A percentile compares a stretch with the other conserved stretches of the same genome.
These are phyloP conservation scores for Spilarctia lutea DNA, from an alignment of 2,888 invertebrate species.

Conservation along the genomic window DNA sequence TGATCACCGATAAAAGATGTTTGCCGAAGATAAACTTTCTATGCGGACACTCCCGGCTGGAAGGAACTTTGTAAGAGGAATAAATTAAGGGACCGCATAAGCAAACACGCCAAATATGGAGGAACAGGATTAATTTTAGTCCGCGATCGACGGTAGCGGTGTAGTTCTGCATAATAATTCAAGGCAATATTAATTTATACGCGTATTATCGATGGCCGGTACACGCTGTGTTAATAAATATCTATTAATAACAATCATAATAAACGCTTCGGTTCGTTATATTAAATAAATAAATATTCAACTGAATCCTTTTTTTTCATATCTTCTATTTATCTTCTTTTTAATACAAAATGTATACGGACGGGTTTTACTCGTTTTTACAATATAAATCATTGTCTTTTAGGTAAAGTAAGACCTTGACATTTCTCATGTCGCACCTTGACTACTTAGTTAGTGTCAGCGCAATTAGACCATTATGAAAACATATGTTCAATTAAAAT, in stretches of 20 bases:
- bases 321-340: background rate
- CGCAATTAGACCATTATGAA: too few species aligned
- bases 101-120: constrained; percentile 64
- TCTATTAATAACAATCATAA: constrained; percentile 24
- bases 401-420: background rate
- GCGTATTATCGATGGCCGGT: constrained; percentile 49
- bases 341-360: background rate
- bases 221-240: constrained; percentile 31
- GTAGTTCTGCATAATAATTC: constrained; percentile 59
- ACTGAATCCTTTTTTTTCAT: background rate
- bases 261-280: constrained; percentile 7
- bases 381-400: background rate
- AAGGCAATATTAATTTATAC: constrained; percentile 58
- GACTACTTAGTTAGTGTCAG: too few species aligned
- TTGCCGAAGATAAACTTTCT: constrained; percentile 61
- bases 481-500: too few species aligned
- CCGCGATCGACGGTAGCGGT: constrained; percentile 51
- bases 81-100: constrained; percentile 60
- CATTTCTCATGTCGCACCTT: too few species aligned
- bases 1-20: constrained; percentile 56
- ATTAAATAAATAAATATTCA: background rate
- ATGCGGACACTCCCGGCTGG: constrained; percentile 52
- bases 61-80: constrained; percentile 60
- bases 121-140: constrained; percentile 61
- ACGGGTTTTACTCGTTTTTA: background rate